Percentiles rank a stretch among this genome's conserved stretches.
Conservation (phyloP, 2,113 vertebrate species). For the rat (Rattus norvegicus) region GRCr8 NC_086026.1:68566001-68566500, state of each 20-base stretch:
- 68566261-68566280: background rate
- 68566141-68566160: background rate
- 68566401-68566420: background rate
- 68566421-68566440: background rate
- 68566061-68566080: constrained; percentile 54
- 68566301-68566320: background rate
- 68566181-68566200: background rate
- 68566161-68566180: accelerated
- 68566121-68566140: background rate
- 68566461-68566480: background rate
- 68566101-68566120: background rate
- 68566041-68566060: constrained; percentile 66
- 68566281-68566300: background rate
- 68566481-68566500: background rate
- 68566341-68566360: background rate
- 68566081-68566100: constrained; percentile 29
- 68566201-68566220: background rate
- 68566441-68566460: background rate
- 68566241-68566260: background rate
- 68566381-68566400: background rate
- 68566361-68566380: background rate
- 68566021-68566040: constrained; percentile 66
- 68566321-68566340: background rate
- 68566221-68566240: background rate
- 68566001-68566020: constrained; percentile 77